Evolutionary conservation across 2,888 invertebrate species (phyloP).

Genomic region (Aplocera efformata): DNA sequence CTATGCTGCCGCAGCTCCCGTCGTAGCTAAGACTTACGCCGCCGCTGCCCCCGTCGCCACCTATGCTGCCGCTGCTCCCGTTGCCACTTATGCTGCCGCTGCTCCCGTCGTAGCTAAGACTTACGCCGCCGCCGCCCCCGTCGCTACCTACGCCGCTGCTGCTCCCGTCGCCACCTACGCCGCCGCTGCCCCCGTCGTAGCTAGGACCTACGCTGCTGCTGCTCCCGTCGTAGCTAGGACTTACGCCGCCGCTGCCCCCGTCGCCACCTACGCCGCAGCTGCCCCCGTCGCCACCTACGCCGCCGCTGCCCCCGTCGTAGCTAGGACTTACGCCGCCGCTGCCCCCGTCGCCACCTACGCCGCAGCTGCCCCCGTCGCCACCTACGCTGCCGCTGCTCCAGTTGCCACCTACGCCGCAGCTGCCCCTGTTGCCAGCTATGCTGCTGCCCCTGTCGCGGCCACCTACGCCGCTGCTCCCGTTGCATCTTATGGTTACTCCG

Average conservation of each 20-base stretch:
- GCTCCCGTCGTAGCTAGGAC: conserved; percentile 1
- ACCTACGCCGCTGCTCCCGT: no score
- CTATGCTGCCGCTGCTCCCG: conserved; percentile 6
- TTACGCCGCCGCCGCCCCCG: conserved; percentile 4
- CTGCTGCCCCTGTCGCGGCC: conserved; percentile 3
- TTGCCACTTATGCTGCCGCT: conserved; percentile 8
- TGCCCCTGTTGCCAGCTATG: conserved; percentile 24
- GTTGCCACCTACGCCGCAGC: conserved; percentile 5
- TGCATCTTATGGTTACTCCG: no score
- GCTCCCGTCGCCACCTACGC: neutral
- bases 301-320: neutral
- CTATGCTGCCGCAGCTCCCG: conserved; percentile 9
- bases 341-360: neutral
- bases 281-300: no score
- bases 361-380: conserved; percentile 1
- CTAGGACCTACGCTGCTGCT: no score
- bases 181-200: neutral
- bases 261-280: conserved; percentile 1
- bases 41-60: conserved; percentile 6
- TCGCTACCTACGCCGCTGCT: neutral
- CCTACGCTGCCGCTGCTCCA: conserved; percentile 7
- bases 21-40: no score
- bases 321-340: conserved; percentile 3
- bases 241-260: conserved; percentile 3
- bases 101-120: conserved; percentile 5